Base-by-base conservation (phyloP, 2,888 invertebrate species). In the Philopedon plagiatum region DNA sequence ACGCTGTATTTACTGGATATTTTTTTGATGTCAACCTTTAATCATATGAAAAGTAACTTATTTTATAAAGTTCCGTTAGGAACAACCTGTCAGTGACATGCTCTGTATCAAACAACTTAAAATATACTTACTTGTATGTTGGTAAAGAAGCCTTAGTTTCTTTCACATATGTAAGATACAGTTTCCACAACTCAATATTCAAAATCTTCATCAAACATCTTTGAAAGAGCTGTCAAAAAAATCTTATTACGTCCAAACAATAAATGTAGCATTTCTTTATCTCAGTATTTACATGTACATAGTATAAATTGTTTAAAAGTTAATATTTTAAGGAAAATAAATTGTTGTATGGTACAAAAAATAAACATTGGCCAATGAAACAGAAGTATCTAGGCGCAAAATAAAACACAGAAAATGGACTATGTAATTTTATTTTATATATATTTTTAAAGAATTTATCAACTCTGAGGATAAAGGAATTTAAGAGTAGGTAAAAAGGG, bases 181-280 rank as follows among this genome's bases (percentile, higher is more conserved):
- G 90, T 84, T 98, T 94, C 99, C 99, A 99, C 76, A 99, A 88
- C 85, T 99, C 99, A 77, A 99, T 99, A 87, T 99, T 98, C 72
- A 99, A 90, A 78, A 99, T 98, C 90, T 98, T 98, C 88, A 98
- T 97, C 68, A 99, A 90, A 86, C 98, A 99, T 78, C 98, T 90
- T 89, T 97, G 97, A 89, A 99, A 99, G 78, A 99, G 90, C 94
- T 97, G 87, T 85, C 77, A 80, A 83, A 83, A 83, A 85, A 85
- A 77, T 57, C 67, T 56, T n/a, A 37, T 41, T 39, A 68, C 44
- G 58, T 39, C 13, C 18, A 61, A n/a, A 56, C 44, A n/a, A 56
- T 29, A 44, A 54, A 54, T 21, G 44, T 32, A 26, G 4, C 5
- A 34, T 9, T 58, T 67, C 44, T 46, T 56, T 62, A 32, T 26